Evolutionary conservation across 2,113 vertebrate species (phyloP).

Genomic region (Apeltes quadracus): DNA sequence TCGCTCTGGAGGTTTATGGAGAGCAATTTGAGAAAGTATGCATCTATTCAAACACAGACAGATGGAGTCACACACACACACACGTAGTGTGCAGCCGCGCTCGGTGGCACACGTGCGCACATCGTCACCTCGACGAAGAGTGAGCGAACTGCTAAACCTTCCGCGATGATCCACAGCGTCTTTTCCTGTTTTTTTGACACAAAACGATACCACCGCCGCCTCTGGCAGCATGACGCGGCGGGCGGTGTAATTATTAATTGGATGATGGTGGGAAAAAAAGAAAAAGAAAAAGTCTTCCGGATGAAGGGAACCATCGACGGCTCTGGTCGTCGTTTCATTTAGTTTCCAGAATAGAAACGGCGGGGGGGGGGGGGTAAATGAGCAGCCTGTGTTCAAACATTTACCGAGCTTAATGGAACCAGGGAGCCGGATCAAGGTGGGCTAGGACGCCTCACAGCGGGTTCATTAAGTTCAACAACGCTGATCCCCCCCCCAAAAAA

Average conservation of each 20-base stretch:
- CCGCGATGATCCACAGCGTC: background rate
- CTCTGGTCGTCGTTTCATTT: constrained; percentile 18
- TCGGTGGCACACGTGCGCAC: constrained; percentile 7
- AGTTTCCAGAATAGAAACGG: constrained; percentile 23
- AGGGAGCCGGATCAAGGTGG: constrained; percentile 21
- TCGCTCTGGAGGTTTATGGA: constrained; percentile 56
- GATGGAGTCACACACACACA: constrained; percentile 38
- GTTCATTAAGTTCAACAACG: constrained; percentile 42
- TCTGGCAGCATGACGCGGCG: constrained; percentile 1
- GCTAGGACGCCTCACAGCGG: constrained; percentile 29
- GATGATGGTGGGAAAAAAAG: background rate
- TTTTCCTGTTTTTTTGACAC: too few relatives aligned
- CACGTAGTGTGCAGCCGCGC: too few relatives aligned
- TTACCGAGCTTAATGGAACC: constrained; percentile 32
- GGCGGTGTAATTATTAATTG: constrained; percentile 11
- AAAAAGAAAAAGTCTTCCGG: constrained; percentile 11
- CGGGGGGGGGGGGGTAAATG: background rate
- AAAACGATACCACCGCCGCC: background rate
- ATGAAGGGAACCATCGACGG: constrained; percentile 28
- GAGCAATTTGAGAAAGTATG: constrained; percentile 48
- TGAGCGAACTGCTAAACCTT: background rate
- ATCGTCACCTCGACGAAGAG: constrained; percentile 12
- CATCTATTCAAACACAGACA: constrained; percentile 52
- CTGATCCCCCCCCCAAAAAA: background rate
- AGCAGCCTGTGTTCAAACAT: constrained; percentile 34